Base-by-base conservation (phyloP, 2,113 vertebrate genomes). In the Proterorhinus semilunaris region DNA sequence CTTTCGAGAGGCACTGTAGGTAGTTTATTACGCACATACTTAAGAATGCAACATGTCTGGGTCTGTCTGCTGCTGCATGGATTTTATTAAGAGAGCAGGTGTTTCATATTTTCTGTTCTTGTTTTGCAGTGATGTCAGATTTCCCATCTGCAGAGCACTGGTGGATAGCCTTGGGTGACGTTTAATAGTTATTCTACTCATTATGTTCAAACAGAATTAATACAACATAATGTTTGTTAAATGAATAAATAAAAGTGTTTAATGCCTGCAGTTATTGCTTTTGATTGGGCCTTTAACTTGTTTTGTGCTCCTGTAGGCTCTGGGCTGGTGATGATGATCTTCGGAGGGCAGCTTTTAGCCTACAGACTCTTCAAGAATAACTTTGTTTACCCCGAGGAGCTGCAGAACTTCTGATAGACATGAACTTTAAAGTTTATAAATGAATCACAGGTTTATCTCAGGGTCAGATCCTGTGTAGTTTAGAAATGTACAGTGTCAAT, bases 251-350 rank as follows among this genome's bases (percentile, higher is more conserved):
- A 21, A 21, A 21, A 21, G 21, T 21, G 21, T 21, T 21, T 21
- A 21, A 21, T 21, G 21, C 21, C 21, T 21, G 21, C 21, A 21
- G 1, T 1, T 21, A 21, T 21, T 21, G 21, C 21, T 21, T 21
- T 21, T 21, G 21, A 21, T 1, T 21, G 21, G 21, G 21, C 21
- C 21, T 21, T 21, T 21, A 21, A 21, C 21, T 21, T 21, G 21
- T 21, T 21, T 21, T n/a, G 27, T 82, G 69, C 84, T 13, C 84
- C 79, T 82, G 57, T 81, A 97, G 95, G 94, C 77, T 92, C 90
- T 49, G 92, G 95, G 53, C 83, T 98, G 76, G 90, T 94, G 86
- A 92, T 94, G 91, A 95, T 98, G 96, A 94, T 95, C 84, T 93
- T 91, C 69, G 92, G 91, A 77, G 94, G 94, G 81, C 94, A 98